Evolutionary conservation across 2,797 vertebrate species (phyloP).

Genomic region (Hippoglossus hippoglossus): DNA sequence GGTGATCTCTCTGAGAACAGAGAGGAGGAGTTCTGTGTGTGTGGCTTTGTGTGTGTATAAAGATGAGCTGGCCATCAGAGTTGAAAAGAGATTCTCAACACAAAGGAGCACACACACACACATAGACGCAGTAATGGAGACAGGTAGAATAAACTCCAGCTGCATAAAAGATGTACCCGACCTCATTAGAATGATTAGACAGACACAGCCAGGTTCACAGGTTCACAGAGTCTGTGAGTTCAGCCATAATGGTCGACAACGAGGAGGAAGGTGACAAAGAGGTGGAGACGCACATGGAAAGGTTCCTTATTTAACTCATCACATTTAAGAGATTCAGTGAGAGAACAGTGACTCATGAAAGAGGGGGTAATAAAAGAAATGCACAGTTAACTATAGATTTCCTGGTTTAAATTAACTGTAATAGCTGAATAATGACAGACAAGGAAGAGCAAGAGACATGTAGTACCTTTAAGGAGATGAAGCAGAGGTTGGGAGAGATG

Average conservation of each 20-base stretch:
- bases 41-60: constrained; percentile 14
- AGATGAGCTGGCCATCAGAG: constrained; percentile 19
- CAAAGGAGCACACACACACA: constrained; percentile 5
- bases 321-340: background rate
- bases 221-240: constrained; percentile 34
- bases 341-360: background rate
- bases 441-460: background rate
- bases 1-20: no score
- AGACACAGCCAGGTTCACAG: background rate
- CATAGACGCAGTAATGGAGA: constrained; percentile 1
- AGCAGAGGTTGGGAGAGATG: no score
- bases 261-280: constrained; percentile 19
- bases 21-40: no score
- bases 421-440: background rate
- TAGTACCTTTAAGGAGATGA: background rate
- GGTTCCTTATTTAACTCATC: constrained; percentile 17
- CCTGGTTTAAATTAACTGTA: background rate
- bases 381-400: no score
- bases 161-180: constrained; percentile 39
- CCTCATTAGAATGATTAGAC: constrained; percentile 53
- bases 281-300: constrained; percentile 20
- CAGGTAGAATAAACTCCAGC: constrained; percentile 4
- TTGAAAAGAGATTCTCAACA: constrained; percentile 18
- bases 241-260: constrained; percentile 19
- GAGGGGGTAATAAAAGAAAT: background rate